Percentiles rank a stretch among this genome's conserved stretches.
These are phyloP conservation scores for Tanaodytes sp. DNA, from an alignment of 2,888 invertebrate genomes.

Conservation along the genomic window DNA sequence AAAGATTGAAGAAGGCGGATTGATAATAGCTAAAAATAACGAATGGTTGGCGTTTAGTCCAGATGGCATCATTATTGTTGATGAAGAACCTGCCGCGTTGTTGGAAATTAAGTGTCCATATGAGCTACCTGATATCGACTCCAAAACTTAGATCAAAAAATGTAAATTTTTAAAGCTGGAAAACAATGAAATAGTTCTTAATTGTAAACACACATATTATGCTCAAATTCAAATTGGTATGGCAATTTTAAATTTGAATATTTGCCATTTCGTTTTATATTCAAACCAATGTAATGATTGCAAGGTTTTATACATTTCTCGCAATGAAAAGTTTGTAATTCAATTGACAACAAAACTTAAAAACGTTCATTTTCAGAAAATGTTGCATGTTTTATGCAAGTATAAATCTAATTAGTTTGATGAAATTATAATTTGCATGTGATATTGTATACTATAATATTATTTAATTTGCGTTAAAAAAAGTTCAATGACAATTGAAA, in stretches of 20 bases:
- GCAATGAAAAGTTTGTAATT: neutral
- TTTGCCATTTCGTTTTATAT: conserved; percentile 19
- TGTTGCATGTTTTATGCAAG: conserved; percentile 11
- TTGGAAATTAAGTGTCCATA: conserved; percentile 29
- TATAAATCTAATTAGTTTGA: neutral
- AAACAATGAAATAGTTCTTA: neutral
- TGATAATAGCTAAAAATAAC: conserved; percentile 16
- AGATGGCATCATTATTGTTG: conserved; percentile 15
- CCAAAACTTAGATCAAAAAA: neutral
- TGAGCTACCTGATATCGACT: neutral
- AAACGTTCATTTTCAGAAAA: conserved; percentile 14
- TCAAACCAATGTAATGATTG: conserved; percentile 2
- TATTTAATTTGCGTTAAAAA: too few relatives aligned
- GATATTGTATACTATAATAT: too few relatives aligned
- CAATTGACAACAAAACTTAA: too few relatives aligned
- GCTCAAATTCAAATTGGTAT: conserved; percentile 29
- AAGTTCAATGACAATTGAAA: too few relatives aligned
- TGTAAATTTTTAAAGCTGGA: conserved; percentile 1
- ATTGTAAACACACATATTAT: conserved; percentile 25
- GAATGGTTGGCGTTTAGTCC: conserved; percentile 21
- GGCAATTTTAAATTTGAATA: conserved; percentile 18
- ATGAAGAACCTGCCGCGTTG: conserved; percentile 7
- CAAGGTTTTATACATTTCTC: neutral
- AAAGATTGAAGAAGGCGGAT: neutral
- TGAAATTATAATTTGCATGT: neutral